Evolutionary conservation across 2,888 invertebrate species (phyloP), one percentile per base, ranked within the genome.

Genomic region (Acleris laterana): DNA sequence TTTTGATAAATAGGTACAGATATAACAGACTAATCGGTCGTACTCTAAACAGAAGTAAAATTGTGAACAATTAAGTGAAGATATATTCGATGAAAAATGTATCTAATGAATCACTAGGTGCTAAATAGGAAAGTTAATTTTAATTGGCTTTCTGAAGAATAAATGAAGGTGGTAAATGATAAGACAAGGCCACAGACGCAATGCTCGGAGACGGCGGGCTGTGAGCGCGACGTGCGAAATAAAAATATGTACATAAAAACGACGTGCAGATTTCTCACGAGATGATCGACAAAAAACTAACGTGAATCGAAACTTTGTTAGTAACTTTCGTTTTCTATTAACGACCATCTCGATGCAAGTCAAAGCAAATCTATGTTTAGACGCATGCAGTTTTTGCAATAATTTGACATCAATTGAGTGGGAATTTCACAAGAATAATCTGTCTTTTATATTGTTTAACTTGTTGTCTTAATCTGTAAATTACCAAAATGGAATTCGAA

Each of bases 301-400:
- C 80, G 74, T 85, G 85, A 87, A 72, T 83, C 70, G 82, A 74
- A 78, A 81, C 73, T 84, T 82, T 79, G 77, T 77, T 72, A 72
- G 74, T 71, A 80, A 90, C 89, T 90, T 90, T 90, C 90, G 73
- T 80, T 90, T 89, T 90, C 88, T 83, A 72, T 72, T 75, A 74
- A 71, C 74, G 68, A 69, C 72, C 79, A 83, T 87, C 79, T 77
- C 11, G 5, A 20, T 57, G 76, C 76, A 78, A 80, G 72, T 77
- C 74, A 76, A 76, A 75, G 73, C 44, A 46, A 46, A n/a, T 17
- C 5, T n/a, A 46, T 46, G 5, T 7, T n/a, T 46, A 17, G n/a
- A n/a, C 38, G 20, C 22, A 20, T 49, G 48, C 22, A n/a, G 20
- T 62, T 56, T 56, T 50, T 56, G 22, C 22, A 19, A 17, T 53